A percentile compares a stretch with the other conserved stretches of the same genome.
phyloP scores from a whole-genome alignment of 2,113 vertebrate genomes.

The Pygathrix nemaeus region DNA sequence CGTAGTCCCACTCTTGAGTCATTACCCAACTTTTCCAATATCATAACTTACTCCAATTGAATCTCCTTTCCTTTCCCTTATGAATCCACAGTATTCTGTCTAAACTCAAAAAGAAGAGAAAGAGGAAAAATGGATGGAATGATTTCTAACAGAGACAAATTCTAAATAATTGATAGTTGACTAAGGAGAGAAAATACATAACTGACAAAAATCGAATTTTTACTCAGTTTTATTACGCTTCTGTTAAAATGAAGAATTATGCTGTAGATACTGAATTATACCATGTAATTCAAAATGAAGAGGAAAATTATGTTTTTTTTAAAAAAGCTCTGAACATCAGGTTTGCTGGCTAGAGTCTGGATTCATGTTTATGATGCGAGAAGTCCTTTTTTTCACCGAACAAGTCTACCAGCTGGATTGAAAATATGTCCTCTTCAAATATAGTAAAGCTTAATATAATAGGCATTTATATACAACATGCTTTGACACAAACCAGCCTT shows the following conservation, averaged over 20 bases:
- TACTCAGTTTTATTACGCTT: constrained; percentile 54
- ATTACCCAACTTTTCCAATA: neutral
- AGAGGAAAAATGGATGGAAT: neutral
- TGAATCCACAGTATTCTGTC: neutral
- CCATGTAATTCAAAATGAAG: constrained; percentile 53
- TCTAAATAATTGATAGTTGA: constrained; percentile 59
- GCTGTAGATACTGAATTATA: constrained; percentile 45
- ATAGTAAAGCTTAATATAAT: constrained; percentile 38
- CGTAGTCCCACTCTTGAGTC: neutral
- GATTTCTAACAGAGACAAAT: neutral
- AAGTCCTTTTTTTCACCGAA: constrained; percentile 36
- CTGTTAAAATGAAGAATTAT: constrained; percentile 66
- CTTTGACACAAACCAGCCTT: neutral
- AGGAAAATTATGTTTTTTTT: constrained; percentile 47
- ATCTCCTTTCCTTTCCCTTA: neutral
- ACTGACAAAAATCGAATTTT: constrained; percentile 44
- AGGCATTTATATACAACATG: neutral
- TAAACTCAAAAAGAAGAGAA: constrained; percentile 21
- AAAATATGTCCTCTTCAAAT: constrained; percentile 58
- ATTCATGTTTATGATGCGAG: constrained; percentile 50
- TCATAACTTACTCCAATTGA: neutral
- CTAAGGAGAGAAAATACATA: constrained; percentile 48
- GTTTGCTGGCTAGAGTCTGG: neutral
- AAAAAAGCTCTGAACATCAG: constrained; percentile 36
- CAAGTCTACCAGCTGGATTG: constrained; percentile 12